Conservation (phyloP, 2,888 invertebrate species). For the Hedya salicella region DNA sequence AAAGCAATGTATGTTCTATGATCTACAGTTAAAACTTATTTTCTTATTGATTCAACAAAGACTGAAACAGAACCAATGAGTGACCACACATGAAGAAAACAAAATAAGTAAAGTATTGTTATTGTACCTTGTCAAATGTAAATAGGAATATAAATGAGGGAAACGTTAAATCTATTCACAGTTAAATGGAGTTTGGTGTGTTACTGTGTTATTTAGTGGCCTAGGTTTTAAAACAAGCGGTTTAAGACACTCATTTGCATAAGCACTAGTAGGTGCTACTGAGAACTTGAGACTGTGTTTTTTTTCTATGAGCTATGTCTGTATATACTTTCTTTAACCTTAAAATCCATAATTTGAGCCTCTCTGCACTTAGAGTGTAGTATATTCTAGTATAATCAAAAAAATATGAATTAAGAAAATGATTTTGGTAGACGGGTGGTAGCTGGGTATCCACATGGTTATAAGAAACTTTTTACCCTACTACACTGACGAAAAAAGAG, state of each 20-base stretch:
- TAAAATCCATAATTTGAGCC: too few species aligned
- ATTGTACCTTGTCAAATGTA: slow-evolving; percentile 44
- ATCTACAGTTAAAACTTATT: slow-evolving; percentile 32
- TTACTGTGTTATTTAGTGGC: slow-evolving; percentile 11
- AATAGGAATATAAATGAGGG: slow-evolving; percentile 45
- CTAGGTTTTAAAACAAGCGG: slow-evolving; percentile 12
- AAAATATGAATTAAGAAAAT: too few species aligned
- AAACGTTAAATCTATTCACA: slow-evolving; percentile 10
- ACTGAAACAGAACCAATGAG: slow-evolving; percentile 3
- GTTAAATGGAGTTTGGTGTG: neutral
- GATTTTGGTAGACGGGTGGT: too few species aligned
- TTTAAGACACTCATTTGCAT: neutral
- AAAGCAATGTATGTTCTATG: neutral
- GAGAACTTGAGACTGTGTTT: too few species aligned
- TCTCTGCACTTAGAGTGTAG: too few species aligned
- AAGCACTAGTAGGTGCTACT: neutral
- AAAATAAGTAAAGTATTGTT: slow-evolving; percentile 51
- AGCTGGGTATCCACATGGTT: too few species aligned
- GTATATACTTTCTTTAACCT: too few species aligned
- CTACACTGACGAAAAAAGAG: too few species aligned
- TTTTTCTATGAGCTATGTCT: too few species aligned
- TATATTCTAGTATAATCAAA: too few species aligned
- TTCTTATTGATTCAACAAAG: neutral
- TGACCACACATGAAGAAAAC: slow-evolving; percentile 59
- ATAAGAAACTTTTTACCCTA: too few species aligned